Evolutionary conservation across 2,113 vertebrate species (phyloP).

Genomic region (Lichenostomus cassidix): DNA sequence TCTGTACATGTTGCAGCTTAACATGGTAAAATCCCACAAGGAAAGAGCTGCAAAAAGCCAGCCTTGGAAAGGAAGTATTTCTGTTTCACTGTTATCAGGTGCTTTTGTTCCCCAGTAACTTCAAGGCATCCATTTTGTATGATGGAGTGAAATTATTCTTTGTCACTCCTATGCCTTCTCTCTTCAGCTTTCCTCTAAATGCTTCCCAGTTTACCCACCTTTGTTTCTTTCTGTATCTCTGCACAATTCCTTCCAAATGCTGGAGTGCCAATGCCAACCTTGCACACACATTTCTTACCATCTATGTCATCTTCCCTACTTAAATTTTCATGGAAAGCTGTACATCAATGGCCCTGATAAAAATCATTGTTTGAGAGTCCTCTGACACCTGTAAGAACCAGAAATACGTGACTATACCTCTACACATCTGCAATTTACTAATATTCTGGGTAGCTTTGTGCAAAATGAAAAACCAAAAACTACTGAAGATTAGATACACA

Average conservation of each 20-base stretch:
- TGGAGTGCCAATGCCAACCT: background rate
- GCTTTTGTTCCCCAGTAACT: background rate
- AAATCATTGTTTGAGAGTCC: background rate
- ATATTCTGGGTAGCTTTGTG: background rate
- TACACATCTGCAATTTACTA: background rate
- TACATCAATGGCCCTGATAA: background rate
- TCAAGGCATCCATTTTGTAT: background rate
- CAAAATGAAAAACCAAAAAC: background rate
- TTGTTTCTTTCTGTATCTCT: background rate
- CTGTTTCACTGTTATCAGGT: background rate
- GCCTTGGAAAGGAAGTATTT: background rate
- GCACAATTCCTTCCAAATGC: background rate
- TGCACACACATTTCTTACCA: background rate
- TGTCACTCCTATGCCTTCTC: background rate
- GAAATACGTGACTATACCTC: background rate
- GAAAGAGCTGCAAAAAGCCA: background rate
- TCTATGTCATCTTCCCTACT: background rate
- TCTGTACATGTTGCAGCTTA: background rate
- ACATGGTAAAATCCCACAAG: background rate
- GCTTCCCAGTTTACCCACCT: background rate
- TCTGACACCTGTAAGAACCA: background rate
- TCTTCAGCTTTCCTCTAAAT: background rate
- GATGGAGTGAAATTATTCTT: background rate
- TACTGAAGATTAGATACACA: background rate
- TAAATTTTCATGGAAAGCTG: background rate